Evolutionary conservation across 1,140 invertebrate genomes (phyloP).

Genomic region (Harpegnathos saltator): DNA sequence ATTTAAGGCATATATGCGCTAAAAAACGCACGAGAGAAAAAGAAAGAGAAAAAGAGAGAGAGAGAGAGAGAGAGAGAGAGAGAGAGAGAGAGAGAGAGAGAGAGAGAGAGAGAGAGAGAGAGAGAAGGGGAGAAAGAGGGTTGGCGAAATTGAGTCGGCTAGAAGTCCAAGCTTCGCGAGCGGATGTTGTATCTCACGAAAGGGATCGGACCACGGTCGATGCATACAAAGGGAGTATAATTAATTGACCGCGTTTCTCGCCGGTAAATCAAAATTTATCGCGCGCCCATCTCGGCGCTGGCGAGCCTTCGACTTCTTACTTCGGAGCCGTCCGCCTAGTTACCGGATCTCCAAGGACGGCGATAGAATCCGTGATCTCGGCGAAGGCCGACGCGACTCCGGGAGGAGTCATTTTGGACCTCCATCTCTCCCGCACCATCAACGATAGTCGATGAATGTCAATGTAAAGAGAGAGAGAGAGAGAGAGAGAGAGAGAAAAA

Average conservation of each 20-base stretch:
- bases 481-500: neutral
- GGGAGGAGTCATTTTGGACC: neutral
- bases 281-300: neutral
- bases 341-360: neutral
- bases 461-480: constrained; percentile 17
- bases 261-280: constrained; percentile 17
- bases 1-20: too few relatives aligned
- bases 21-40: too few relatives aligned
- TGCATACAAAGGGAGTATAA: constrained; percentile 3
- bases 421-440: constrained; percentile 14
- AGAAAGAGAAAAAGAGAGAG: too few relatives aligned
- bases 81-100: too few relatives aligned
- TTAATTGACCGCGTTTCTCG: neutral
- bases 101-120: too few relatives aligned
- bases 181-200: neutral
- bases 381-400: neutral
- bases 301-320: neutral
- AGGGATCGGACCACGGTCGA: neutral
- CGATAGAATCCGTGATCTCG: neutral
- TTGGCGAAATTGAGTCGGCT: too few relatives aligned
- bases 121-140: too few relatives aligned
- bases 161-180: neutral
- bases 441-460: constrained; percentile 25
- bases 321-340: constrained; percentile 12
- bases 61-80: too few relatives aligned